phyloP scores from a whole-genome alignment of 2,113 vertebrate species.

The Misgurnus anguillicaudatus region DNA sequence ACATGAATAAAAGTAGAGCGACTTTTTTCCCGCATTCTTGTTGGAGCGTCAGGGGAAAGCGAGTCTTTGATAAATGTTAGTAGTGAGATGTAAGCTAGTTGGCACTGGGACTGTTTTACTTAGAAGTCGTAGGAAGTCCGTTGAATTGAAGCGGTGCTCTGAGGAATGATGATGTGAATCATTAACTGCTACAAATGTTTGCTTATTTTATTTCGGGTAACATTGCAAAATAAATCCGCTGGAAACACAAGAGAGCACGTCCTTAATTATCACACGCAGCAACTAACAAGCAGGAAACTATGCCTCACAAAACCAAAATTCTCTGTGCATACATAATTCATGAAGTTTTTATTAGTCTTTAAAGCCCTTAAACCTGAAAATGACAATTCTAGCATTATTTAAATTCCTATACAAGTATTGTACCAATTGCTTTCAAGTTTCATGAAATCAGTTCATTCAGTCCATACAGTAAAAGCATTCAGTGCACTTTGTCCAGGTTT shows the following conservation, averaged over 20 bases:
- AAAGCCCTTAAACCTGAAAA: neutral
- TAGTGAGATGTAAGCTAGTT: conserved; percentile 54
- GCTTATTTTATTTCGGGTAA: conserved; percentile 56
- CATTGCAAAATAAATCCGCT: conserved; percentile 41
- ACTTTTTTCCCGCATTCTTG: conserved; percentile 57
- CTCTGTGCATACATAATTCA: conserved; percentile 48
- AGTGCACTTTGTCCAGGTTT: too few relatives aligned
- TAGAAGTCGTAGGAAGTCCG: conserved; percentile 50
- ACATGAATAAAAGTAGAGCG: conserved; percentile 68
- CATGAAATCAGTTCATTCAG: too few relatives aligned
- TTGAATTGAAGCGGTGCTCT: conserved; percentile 52
- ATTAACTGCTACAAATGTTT: conserved; percentile 68
- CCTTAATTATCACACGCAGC: conserved; percentile 52
- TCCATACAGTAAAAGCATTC: too few relatives aligned
- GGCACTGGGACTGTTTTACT: conserved; percentile 26
- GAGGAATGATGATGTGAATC: conserved; percentile 58
- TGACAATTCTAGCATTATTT: neutral
- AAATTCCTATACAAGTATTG: too few relatives aligned
- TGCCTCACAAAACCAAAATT: conserved; percentile 21
- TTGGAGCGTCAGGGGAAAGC: conserved; percentile 62
- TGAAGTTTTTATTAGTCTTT: conserved; percentile 40
- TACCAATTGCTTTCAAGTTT: too few relatives aligned
- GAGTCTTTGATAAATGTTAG: conserved; percentile 63
- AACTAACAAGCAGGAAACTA: conserved; percentile 23
- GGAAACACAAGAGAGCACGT: conserved; percentile 14